Percentiles rank a stretch among this genome's conserved stretches.
Conservation (phyloP, 2,113 vertebrate genomes). For the Macrotus californicus region DNA sequence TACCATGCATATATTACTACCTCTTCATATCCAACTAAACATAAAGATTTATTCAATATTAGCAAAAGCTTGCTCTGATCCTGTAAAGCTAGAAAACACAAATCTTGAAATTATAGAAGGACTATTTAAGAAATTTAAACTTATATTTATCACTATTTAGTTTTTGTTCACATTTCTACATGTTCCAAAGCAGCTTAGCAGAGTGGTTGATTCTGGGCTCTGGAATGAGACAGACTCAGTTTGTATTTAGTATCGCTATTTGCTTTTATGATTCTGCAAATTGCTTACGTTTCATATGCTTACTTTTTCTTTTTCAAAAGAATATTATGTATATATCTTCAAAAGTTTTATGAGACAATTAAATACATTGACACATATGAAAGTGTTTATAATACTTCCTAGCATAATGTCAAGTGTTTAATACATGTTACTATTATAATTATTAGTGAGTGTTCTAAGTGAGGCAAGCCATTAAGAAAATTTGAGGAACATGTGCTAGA, state of each 20-base stretch:
- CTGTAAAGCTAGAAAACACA: background rate
- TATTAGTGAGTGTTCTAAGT: background rate
- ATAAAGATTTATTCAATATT: background rate
- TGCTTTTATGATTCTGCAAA: background rate
- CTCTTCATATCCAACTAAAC: background rate
- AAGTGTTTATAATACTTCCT: background rate
- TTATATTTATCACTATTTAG: background rate
- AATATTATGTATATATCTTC: background rate
- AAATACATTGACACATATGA: background rate
- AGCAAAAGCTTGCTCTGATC: background rate
- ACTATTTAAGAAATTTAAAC: background rate
- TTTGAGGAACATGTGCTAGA: background rate
- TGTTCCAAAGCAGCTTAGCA: background rate
- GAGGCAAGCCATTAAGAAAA: background rate
- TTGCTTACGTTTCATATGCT: background rate
- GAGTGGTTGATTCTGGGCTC: background rate
- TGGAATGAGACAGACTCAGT: fast-evolving
- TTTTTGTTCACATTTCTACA: background rate
- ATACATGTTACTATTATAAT: background rate
- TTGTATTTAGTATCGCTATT: background rate
- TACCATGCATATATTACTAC: background rate
- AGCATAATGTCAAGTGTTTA: background rate
- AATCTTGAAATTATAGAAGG: background rate
- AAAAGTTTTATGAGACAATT: background rate
- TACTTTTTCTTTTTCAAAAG: background rate